A percentile compares a stretch with the other conserved stretches of the same genome.
These are phyloP conservation scores for Myotis daubentonii DNA, from an alignment of 2,797 vertebrate genomes.

Conservation along the genomic window DNA sequence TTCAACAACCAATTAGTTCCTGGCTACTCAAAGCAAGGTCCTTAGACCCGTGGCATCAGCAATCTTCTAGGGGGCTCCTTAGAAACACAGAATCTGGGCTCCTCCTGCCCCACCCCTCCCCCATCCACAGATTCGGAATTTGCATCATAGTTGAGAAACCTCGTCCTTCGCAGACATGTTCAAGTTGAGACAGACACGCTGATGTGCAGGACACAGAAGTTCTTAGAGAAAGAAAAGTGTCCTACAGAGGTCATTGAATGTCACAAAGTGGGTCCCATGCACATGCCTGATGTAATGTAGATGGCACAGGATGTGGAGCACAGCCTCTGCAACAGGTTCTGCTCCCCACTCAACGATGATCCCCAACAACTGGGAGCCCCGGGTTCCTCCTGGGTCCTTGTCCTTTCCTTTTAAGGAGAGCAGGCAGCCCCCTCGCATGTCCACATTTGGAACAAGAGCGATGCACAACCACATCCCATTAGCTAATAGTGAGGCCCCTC, in stretches of 20 bases:
- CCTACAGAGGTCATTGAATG: not conserved
- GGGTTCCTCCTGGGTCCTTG: not conserved
- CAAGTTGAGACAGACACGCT: not conserved
- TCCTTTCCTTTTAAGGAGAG: constrained; percentile 16
- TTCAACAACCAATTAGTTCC: not conserved
- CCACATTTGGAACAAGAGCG: constrained; percentile 27
- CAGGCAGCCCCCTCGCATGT: not conserved
- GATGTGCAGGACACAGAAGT: not conserved
- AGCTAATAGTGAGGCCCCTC: constrained; percentile 76
- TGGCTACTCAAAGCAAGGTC: not conserved
- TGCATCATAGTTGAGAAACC: not conserved
- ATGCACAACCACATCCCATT: constrained; percentile 73
- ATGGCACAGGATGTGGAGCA: not conserved
- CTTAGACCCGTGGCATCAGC: not conserved
- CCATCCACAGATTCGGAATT: not conserved
- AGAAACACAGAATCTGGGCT: not conserved
- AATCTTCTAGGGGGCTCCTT: not conserved
- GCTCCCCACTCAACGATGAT: not conserved
- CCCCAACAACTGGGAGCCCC: not conserved
- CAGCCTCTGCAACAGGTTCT: not conserved
- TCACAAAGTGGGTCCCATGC: not conserved
- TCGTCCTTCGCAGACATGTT: not conserved
- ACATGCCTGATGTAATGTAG: not conserved
- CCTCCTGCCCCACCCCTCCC: not conserved
- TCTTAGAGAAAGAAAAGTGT: not conserved